These are phyloP conservation scores for Acrocera orbiculus DNA, from an alignment of 2,888 invertebrate species.

Conservation along the genomic window DNA sequence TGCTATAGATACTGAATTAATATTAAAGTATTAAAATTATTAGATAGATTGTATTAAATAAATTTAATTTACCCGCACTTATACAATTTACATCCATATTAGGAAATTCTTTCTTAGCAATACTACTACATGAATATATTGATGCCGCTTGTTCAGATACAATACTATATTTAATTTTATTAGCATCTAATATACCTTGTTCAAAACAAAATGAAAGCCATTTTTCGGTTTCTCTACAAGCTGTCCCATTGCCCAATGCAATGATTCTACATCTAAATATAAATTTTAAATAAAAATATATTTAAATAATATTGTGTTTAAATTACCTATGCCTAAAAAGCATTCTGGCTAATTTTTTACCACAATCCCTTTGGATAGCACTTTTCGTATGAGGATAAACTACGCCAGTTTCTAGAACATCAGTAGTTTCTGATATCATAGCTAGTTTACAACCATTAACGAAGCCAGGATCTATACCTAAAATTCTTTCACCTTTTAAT, in stretches of 20 bases:
- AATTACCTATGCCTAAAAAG: constrained; percentile 39
- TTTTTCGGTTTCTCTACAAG: constrained; percentile 70
- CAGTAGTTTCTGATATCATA: constrained; percentile 53
- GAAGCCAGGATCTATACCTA: constrained; percentile 84
- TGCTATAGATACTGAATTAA: constrained; percentile 52
- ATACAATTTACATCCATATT: constrained; percentile 67
- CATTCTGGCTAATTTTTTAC: constrained; percentile 30
- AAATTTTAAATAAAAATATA: neutral
- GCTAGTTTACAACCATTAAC: constrained; percentile 79
- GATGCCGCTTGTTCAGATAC: constrained; percentile 85
- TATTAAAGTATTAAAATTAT: neutral
- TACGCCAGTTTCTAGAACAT: constrained; percentile 47
- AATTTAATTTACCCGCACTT: constrained; percentile 40
- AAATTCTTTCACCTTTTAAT: constrained; percentile 56
- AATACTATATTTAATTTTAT: constrained; percentile 49
- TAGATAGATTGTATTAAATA: neutral
- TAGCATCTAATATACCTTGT: constrained; percentile 35
- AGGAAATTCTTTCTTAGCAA: constrained; percentile 74
- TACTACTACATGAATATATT: constrained; percentile 73
- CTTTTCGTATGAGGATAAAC: constrained; percentile 44
- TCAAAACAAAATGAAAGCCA: constrained; percentile 47
- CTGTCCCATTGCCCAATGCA: constrained; percentile 81
- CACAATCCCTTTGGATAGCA: constrained; percentile 20
- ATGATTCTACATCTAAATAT: constrained; percentile 32
- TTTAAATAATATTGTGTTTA: neutral